Evolutionary conservation across 2,113 vertebrate genomes (phyloP), one percentile per base, ranked within the genome.

Genomic region (Hypocryptadius cinnamomeus): DNA sequence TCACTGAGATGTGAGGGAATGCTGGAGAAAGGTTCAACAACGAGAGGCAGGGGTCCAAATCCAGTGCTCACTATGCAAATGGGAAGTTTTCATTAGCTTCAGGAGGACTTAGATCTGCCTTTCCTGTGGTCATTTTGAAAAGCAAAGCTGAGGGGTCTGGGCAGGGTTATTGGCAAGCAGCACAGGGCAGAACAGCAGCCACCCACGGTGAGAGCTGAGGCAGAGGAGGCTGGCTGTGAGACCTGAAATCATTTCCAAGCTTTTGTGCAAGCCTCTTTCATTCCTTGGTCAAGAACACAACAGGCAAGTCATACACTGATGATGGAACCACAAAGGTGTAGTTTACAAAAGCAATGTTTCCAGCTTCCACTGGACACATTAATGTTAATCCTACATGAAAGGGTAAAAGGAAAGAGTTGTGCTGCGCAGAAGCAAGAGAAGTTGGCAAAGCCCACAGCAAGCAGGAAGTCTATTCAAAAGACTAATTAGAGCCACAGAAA

Each of bases 401-500:
- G 35, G 69, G 47, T 40, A 37, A 90, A 86, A 56, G 40, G 82
- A 53, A 91, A 88, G 90, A 73, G 57, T 78, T 80, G 89, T 61
- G 81, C 83, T 90, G 21, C 15, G 33, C 90, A 86, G 92, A 93
- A 89, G 92, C 90, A 81, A 94, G 69, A 90, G 79, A 86, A 88
- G 44, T 79, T 86, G 66, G 81, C 88, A 89, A 87, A 90, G 78
- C 94, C 40, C 86, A 89, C 81, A 82, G 91, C 44, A 64, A 91
- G 85, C 71, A 94, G 89, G 89, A 95, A 94, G 69, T 95, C 85
- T 69, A 91, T 79, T 66, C 84, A 94, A 92, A 84, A 86, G 80
- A 91, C 13, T 96, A 92, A 95, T 92, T 48, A 93, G 92, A 95
- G 71, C 28, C 72, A 80, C 35, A 89, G 76, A 94, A 95, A 85